Percentiles rank a stretch among this genome's conserved stretches.
phyloP scores from a whole-genome alignment of 64 coral and sea anemone species.

The Actinia tenebrosa region DNA sequence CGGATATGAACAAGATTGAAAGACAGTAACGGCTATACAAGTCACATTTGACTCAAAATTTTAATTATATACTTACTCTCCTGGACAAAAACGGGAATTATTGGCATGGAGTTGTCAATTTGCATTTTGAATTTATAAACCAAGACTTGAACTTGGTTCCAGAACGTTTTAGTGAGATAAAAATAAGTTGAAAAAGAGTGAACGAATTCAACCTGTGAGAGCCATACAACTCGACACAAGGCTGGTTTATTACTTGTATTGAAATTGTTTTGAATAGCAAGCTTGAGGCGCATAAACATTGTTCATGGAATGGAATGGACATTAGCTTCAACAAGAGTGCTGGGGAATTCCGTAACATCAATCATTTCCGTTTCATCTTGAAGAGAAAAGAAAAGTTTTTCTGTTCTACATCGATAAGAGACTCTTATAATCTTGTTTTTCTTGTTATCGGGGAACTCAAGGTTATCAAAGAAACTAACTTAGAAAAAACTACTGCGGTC shows the following conservation, averaged over 20 bases:
- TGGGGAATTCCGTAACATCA: slow-evolving; percentile 16
- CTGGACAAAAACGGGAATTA: background rate
- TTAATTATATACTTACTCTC: slow-evolving; percentile 6
- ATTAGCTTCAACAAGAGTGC: background rate
- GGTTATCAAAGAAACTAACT: slow-evolving; percentile 21
- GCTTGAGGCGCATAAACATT: slow-evolving; percentile 23
- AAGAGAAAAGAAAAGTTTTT: slow-evolving; percentile 9
- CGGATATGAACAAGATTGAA: background rate
- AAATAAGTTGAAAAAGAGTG: background rate
- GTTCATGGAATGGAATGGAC: slow-evolving; percentile 8
- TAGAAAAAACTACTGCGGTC: slow-evolving; percentile 10
- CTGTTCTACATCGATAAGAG: background rate
- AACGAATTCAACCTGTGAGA: too few species aligned
- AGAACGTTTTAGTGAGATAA: background rate
- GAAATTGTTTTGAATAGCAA: slow-evolving; percentile 33
- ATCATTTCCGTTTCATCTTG: background rate
- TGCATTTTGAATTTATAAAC: slow-evolving; percentile 1
- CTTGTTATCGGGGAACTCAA: background rate
- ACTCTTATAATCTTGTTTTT: background rate
- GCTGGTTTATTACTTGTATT: background rate
- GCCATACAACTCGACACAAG: background rate
- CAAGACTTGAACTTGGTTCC: slow-evolving; percentile 2
- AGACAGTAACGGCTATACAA: background rate
- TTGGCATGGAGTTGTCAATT: slow-evolving; percentile 18
- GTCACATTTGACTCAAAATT: slow-evolving; percentile 27